phyloP scores from a whole-genome alignment of 1,140 invertebrate genomes.

The Drosophila bocki region DNA sequence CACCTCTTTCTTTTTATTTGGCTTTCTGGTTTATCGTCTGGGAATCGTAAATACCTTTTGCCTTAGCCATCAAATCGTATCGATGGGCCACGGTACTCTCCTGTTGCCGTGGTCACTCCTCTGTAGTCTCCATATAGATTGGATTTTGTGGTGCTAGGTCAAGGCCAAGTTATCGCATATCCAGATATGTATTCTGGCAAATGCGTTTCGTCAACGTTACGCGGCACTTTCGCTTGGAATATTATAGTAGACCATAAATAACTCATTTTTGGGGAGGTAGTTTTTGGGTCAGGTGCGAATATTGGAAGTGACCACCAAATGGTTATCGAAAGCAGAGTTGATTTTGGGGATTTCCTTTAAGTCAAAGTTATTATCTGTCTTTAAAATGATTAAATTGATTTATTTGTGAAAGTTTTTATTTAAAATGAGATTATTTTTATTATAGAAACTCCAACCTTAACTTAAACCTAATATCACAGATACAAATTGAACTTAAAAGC shows the following conservation, averaged over 20 bases:
- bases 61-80: conserved; percentile 21
- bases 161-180: conserved; percentile 61
- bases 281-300: not conserved
- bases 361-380: not conserved
- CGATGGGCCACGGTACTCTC: conserved; percentile 1
- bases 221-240: conserved; percentile 1
- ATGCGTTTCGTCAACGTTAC: conserved; percentile 52
- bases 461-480: not conserved
- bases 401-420: not conserved
- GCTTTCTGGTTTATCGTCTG: conserved; percentile 26
- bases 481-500: not conserved
- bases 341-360: not conserved
- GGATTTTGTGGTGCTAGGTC: conserved; percentile 62
- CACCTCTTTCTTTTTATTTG: conserved; percentile 2
- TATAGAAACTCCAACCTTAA: not conserved
- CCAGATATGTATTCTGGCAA: conserved; percentile 28
- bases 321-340: not conserved
- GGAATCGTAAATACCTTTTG: conserved; percentile 33
- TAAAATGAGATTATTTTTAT: not conserved
- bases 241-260: conserved; percentile 1
- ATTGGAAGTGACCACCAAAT: not conserved
- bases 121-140: conserved; percentile 24
- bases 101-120: conserved; percentile 41
- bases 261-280: not conserved
- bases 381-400: not conserved